Base-by-base conservation (phyloP, 2,797 vertebrate species). In the Percopsis omiscomaycus region DNA sequence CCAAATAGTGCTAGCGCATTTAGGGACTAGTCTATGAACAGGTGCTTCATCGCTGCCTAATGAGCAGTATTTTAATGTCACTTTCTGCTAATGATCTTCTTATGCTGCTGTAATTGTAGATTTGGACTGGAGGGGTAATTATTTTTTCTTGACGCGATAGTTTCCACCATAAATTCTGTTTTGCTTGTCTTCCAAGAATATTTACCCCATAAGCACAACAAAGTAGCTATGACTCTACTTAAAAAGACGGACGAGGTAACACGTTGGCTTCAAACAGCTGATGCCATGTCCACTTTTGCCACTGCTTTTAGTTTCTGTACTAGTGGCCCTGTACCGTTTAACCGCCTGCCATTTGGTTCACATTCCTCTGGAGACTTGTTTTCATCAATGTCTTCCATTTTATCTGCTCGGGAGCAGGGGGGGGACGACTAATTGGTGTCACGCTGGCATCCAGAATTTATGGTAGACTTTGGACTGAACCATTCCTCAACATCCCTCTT, bases 391-490 rank as follows among this genome's bases (percentile, higher is more conserved):
- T 82, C 73, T 66, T 68, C 46, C 62, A 28, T 78, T 64, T 55
- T 67, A 14, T 77, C 77, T 66, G 67, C 81, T 81, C 70, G 37
- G 56, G 57, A 42, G 22, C 22, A 55, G 16, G 78, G 74, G 78
- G 73, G 74, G 16, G 64, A 59, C 28, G 58, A 11, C 78, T 91
- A 89, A 89, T 91, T 91, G 86, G 83, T 84, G 77, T 84, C 88
- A 86, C 77, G 64, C 81, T 77, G 78, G 66, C 68, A 74, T 55
- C 50, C 68, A 56, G 77, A 71, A 78, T 90, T 88, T 89, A 88
- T 67, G 69, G 85, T 84, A 79, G 46, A 1, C 52, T 81, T 77
- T 57, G 55, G 73, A 77, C 64, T 73, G 54, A 72, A 66, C 53
- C 61, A 42, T 71, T 71, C 64, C 61, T 68, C 65, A 51, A 12